phyloP scores from a whole-genome alignment of 2,797 vertebrate genomes.

The Phalloptychus januarius region DNA sequence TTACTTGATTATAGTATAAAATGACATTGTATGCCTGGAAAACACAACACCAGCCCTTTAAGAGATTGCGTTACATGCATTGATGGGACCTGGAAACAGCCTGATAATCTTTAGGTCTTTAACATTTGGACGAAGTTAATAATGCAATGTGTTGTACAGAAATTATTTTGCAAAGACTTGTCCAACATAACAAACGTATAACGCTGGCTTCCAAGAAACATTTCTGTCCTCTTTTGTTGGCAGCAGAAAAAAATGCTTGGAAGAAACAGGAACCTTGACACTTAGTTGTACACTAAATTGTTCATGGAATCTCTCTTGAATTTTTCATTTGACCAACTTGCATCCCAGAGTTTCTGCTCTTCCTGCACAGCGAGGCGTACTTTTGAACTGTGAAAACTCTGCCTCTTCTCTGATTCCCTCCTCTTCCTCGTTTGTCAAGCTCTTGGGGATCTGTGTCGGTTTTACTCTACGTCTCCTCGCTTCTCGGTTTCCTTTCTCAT shows the following conservation, averaged over 20 bases:
- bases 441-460: not conserved
- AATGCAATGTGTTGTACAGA: not conserved
- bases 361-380: not conserved
- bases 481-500: not conserved
- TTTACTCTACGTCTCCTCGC: not conserved
- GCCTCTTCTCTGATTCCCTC: not conserved
- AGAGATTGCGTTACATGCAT: not conserved
- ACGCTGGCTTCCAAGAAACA: not conserved
- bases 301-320: not conserved
- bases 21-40: no score
- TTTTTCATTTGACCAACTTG: not conserved
- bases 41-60: no score
- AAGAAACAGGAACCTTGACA: not conserved
- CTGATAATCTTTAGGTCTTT: not conserved
- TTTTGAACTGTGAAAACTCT: conserved; percentile 1
- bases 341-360: not conserved
- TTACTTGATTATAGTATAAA: no score
- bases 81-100: not conserved
- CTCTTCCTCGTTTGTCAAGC: not conserved
- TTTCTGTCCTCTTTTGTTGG: not conserved
- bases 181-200: not conserved
- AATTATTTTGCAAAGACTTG: not conserved
- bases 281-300: not conserved
- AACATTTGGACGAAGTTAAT: not conserved
- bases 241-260: not conserved